phyloP scores from a whole-genome alignment of 2,797 vertebrate genomes.

The Ceyx erithaca region DNA sequence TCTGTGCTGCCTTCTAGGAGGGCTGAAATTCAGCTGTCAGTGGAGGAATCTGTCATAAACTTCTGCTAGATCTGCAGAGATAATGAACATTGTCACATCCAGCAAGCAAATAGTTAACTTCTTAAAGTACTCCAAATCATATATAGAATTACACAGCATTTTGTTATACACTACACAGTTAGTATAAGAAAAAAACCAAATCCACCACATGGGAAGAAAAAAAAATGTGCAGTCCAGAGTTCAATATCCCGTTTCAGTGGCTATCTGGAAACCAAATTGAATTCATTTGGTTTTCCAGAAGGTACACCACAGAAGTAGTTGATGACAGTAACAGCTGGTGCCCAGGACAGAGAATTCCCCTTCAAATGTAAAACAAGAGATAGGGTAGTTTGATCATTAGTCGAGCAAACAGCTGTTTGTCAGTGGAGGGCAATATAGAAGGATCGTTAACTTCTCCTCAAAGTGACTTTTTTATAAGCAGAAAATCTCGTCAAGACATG shows the following conservation, averaged over 20 bases:
- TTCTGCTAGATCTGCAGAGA: background rate
- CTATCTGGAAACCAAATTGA: background rate
- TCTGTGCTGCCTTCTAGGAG: accelerated
- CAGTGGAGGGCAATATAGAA: background rate
- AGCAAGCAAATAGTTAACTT: background rate
- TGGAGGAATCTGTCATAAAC: background rate
- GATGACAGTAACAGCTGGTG: constrained; percentile 23
- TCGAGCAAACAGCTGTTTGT: background rate
- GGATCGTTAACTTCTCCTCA: constrained; percentile 38
- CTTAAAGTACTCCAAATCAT: background rate
- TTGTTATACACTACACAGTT: background rate
- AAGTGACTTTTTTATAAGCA: constrained; percentile 23
- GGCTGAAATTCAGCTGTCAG: background rate
- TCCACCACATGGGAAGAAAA: background rate
- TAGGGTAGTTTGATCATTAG: background rate
- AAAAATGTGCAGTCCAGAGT: background rate
- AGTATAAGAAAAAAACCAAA: background rate
- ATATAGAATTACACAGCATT: background rate
- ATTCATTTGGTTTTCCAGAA: background rate
- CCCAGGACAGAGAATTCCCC: background rate
- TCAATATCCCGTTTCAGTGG: background rate
- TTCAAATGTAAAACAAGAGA: constrained; percentile 21
- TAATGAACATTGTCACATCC: background rate
- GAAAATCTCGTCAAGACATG: constrained; percentile 4
- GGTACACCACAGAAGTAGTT: background rate